Conservation (phyloP, 2,888 invertebrate species). For the Clivina fossor region DNA sequence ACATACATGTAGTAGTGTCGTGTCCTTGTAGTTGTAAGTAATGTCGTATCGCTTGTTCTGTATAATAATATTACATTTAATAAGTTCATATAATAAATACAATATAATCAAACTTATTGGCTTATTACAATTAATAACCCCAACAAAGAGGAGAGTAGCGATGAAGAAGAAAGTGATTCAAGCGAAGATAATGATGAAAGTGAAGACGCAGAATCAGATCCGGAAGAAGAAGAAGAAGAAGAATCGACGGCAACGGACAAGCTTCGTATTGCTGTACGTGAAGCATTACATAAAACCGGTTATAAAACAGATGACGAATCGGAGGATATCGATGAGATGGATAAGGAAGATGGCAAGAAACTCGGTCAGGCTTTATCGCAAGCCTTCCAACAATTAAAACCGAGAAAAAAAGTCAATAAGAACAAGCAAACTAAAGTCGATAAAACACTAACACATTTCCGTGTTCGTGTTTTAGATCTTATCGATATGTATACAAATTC, state of each 20-base stretch:
- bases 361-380: constrained; percentile 69
- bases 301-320: constrained; percentile 66
- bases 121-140: too few relatives aligned
- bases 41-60: too few relatives aligned
- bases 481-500: constrained; percentile 73
- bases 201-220: too few relatives aligned
- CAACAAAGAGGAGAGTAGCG: too few relatives aligned
- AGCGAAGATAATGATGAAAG: constrained; percentile 46
- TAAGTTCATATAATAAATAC: too few relatives aligned
- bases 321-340: constrained; percentile 72
- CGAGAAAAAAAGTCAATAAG: constrained; percentile 51
- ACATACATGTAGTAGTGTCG: too few relatives aligned
- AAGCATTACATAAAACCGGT: constrained; percentile 66
- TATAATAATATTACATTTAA: too few relatives aligned
- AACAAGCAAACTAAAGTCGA: constrained; percentile 64
- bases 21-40: too few relatives aligned
- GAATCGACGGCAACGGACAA: constrained; percentile 70
- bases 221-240: constrained; percentile 58
- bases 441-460: constrained; percentile 69
- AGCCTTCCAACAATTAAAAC: constrained; percentile 68
- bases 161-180: too few relatives aligned
- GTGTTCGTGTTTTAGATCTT: constrained; percentile 73
- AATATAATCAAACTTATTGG: too few relatives aligned
- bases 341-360: constrained; percentile 71
- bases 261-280: constrained; percentile 69